Evolutionary conservation across 1,140 invertebrate genomes (phyloP), one percentile per base, ranked within the genome.

Genomic region (Calosoma granatense): DNA sequence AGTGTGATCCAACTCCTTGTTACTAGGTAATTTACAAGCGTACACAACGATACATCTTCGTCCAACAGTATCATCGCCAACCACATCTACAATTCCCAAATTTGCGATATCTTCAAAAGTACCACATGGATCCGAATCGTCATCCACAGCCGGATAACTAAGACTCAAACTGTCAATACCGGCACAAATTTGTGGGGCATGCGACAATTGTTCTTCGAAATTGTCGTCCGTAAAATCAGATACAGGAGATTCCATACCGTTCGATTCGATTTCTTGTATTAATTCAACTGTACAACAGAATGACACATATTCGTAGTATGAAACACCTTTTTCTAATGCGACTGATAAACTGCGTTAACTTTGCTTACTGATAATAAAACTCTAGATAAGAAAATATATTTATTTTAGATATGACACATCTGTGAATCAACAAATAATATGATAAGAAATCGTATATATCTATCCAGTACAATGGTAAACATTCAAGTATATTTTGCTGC

Each of bases 31-130:
- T 67, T 90, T 85, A 68, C 92, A 97, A 15, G 94, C 92, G 54
- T 93, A 96, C 53, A 98, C 88, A 41, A 95, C 90, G 69, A 98
- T 96, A 51, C 97, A 87, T 75, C 95, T 93, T 59, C 94, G 80
- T 20, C 95, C 94, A 64, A 75, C 86, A 22, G 83, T 81, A 74
- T 96, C 94, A 75, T 96, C 93, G 57, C 92, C 92, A 22, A 91
- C 88, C 4, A 94, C 88, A 74, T 95, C 92, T 4, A 96, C 85
- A 57, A 94, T 87, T 4, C 89, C 88, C 66, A 88, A 84, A 60
- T 83, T 80, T 21, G 87, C 81, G 59, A 95, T 85, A 69, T 94
- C 90, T 22, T 80, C 76, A 70, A 81, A 89, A 62, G 83, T 78
- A 63, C 85, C 84, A 57, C 82, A 47, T 12, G 41, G 41, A 4